Base-by-base conservation (phyloP, 1,140 invertebrate genomes). In the Lasioglossum albipes region DNA sequence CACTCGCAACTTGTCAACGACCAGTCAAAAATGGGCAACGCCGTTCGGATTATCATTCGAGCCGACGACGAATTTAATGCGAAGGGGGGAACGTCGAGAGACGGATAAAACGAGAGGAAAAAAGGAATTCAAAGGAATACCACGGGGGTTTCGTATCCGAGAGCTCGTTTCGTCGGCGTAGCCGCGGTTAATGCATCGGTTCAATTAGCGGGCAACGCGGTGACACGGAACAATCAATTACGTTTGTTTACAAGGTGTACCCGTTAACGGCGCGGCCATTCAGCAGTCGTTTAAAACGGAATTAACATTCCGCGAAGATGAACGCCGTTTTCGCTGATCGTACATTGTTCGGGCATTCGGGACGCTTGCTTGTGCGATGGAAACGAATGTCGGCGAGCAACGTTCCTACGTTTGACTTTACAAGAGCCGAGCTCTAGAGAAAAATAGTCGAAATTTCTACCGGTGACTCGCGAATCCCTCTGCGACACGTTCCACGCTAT, bases 211-310 rank as follows among this genome's bases (percentile, higher is more conserved):
- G 61, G 16, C 67, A 69, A 81, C 84, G 52, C 54, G 81, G 72
- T 76, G 84, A 87, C 84, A 86, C 82, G 81, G 65, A 76, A 86
- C 85, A 84, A 87, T 87, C 84, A 86, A 87, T 87, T 87, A 86
- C 84, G 70, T 86, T 87, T 87, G 85, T 87, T 87, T 87, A 87
- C 85, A 87, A 81, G 85, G 67, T 79, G 77, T 85, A 85, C 84
- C 73, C 72, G 84, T 86, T 85, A 79, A 74, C 83, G 76, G 68
- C 66, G 62, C 67, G 61, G 68, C 71, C 75, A 76, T 64, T 76
- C 72, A 75, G 45, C 80, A 45, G 84, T 75, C 79, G 80, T 78
- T 86, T 85, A 79, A 85, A 82, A 86, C 70, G 69, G 68, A 85
- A 86, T 86, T 83, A 83, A 82, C 76, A 72, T 86, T 86, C 85